These are phyloP conservation scores for Ferdinandea cuprea DNA, from an alignment of 2,888 invertebrate genomes.

Conservation along the genomic window DNA sequence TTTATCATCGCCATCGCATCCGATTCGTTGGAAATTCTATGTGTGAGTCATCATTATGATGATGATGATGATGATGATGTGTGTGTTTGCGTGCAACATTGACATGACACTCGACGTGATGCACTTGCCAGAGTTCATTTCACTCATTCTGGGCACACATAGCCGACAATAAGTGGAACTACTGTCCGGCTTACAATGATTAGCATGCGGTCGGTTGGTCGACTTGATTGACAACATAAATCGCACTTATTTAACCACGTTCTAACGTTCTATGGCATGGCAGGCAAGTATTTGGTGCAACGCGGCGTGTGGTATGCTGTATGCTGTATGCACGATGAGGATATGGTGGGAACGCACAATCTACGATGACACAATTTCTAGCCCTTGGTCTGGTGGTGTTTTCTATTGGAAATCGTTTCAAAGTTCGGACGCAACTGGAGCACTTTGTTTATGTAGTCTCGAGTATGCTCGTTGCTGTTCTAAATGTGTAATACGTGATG, in stretches of 20 bases:
- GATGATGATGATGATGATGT: too few relatives aligned
- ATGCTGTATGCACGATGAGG: too few relatives aligned
- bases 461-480: conserved; percentile 20
- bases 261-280: conserved; percentile 29
- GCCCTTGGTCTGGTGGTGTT: conserved; percentile 44
- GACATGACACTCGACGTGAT: conserved; percentile 53
- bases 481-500: conserved; percentile 52
- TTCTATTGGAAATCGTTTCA: conserved; percentile 67
- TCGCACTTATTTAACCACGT: conserved; percentile 48
- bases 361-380: conserved; percentile 65
- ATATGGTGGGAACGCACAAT: conserved; percentile 26
- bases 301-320: conserved; percentile 12
- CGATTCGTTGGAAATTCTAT: conserved; percentile 66
- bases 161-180: conserved; percentile 52
- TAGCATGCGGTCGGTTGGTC: conserved; percentile 54
- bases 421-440: conserved; percentile 51
- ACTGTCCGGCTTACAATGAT: conserved; percentile 56
- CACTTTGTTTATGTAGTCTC: conserved; percentile 36
- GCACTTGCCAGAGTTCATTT: conserved; percentile 44
- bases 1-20: conserved; percentile 47
- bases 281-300: conserved; percentile 46
- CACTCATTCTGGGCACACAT: conserved; percentile 40
- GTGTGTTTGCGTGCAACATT: conserved; percentile 41
- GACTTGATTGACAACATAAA: conserved; percentile 68
- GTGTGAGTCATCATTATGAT: conserved; percentile 64